Conservation (phyloP, 2,113 vertebrate species). For the Ursus arctos region DNA sequence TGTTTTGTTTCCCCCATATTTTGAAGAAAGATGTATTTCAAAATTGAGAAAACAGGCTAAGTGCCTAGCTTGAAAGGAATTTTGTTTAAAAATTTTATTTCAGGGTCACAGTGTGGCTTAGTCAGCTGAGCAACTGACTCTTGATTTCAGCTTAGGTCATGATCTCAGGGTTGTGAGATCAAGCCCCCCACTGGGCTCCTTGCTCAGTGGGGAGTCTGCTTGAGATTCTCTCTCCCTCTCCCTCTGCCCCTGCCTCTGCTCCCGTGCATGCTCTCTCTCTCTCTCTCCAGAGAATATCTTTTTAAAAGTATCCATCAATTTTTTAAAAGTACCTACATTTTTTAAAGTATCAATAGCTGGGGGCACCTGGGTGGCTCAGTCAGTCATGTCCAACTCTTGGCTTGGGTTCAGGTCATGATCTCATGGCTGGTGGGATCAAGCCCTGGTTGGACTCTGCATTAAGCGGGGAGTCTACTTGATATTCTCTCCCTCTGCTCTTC, state of each 20-base stretch:
- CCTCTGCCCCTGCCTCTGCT: not conserved
- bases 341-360: not conserved
- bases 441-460: not conserved
- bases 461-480: not conserved
- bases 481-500: not conserved
- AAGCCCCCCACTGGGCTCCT: not conserved
- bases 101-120: not conserved
- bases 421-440: not conserved
- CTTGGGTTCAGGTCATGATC: not conserved
- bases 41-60: not conserved
- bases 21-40: constrained; percentile 26
- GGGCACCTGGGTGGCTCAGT: not conserved
- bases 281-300: constrained; percentile 25
- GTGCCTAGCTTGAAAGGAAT: not conserved
- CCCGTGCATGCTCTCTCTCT: not conserved
- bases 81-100: not conserved
- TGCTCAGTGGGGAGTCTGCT: not conserved
- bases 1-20: not conserved
- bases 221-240: not conserved
- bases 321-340: not conserved
- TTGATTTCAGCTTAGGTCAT: not conserved
- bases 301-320: not conserved
- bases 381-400: not conserved
- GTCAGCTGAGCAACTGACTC: not conserved
- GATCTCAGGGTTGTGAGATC: not conserved